phyloP scores from a whole-genome alignment of 2,888 invertebrate species.

The Ophonus ardosiacus region DNA sequence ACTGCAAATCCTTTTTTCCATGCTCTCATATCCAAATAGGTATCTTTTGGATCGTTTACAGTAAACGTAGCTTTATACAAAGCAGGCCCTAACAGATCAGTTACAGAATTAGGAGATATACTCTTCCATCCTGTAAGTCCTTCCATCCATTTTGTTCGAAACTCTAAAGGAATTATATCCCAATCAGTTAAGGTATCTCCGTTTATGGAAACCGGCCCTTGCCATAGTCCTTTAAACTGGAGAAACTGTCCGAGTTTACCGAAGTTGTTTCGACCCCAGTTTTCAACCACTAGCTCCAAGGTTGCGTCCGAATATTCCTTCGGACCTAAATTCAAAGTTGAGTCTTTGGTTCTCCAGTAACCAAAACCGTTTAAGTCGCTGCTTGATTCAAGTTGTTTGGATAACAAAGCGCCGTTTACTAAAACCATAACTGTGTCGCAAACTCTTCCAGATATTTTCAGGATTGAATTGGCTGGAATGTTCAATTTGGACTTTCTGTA shows the following conservation, averaged over 20 bases:
- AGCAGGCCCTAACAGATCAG: conserved; percentile 76
- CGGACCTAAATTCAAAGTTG: conserved; percentile 70
- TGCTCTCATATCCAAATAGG: conserved; percentile 86
- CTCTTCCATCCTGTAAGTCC: conserved; percentile 70
- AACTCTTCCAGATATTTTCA: conserved; percentile 74
- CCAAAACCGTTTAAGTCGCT: conserved; percentile 73
- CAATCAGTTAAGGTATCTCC: conserved; percentile 73
- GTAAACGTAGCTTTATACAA: conserved; percentile 78
- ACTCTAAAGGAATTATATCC: conserved; percentile 77
- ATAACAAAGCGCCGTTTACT: conserved; percentile 74
- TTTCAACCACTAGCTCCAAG: conserved; percentile 80
- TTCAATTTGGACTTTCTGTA: conserved; percentile 74
- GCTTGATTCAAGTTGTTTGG: conserved; percentile 69
- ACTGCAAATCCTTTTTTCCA: conserved; percentile 93
- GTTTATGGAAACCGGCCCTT: conserved; percentile 76
- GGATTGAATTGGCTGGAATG: conserved; percentile 69
- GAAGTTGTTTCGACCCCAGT: conserved; percentile 88
- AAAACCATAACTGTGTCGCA: conserved; percentile 77
- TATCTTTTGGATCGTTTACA: conserved; percentile 80
- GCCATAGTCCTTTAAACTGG: conserved; percentile 73
- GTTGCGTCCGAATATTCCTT: conserved; percentile 69
- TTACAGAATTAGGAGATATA: conserved; percentile 57
- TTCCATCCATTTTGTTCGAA: conserved; percentile 75
- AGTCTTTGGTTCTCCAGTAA: conserved; percentile 73
- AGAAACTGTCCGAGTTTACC: conserved; percentile 73